phyloP scores from a whole-genome alignment of 2,113 vertebrate species.

The Scomber scombrus region DNA sequence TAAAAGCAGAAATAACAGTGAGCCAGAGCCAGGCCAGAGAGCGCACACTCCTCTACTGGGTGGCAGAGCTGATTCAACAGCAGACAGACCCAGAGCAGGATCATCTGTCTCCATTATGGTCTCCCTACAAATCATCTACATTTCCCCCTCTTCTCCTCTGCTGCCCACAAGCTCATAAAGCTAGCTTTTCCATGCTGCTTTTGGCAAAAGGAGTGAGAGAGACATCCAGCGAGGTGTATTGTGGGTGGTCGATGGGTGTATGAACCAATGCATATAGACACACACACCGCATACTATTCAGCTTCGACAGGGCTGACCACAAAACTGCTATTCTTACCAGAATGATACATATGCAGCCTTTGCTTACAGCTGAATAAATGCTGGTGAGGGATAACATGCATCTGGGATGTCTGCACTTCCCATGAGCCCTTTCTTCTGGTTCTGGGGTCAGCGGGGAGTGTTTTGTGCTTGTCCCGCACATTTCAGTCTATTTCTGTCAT shows the following conservation, averaged over 20 bases:
- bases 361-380: conserved; percentile 81
- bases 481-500: conserved; percentile 45
- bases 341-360: conserved; percentile 68
- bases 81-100: conserved; percentile 70
- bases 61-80: conserved; percentile 81
- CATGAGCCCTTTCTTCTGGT: conserved; percentile 40
- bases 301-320: conserved; percentile 66
- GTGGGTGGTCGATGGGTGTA: conserved; percentile 80
- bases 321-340: conserved; percentile 77
- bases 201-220: conserved; percentile 65
- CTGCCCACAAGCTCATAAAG: conserved; percentile 80
- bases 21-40: conserved; percentile 44
- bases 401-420: conserved; percentile 69
- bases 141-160: conserved; percentile 74
- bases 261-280: conserved; percentile 49
- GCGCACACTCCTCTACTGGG: conserved; percentile 70
- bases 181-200: conserved; percentile 77
- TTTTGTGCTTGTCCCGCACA: conserved; percentile 30
- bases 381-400: conserved; percentile 47
- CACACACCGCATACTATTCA: conserved; percentile 64
- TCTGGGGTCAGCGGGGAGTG: conserved; percentile 28
- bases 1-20: conserved; percentile 61
- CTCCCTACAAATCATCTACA: conserved; percentile 78
- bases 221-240: conserved; percentile 65
- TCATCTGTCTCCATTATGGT: conserved; percentile 81